Evolutionary conservation across 2,113 vertebrate species (phyloP).

Genomic region (Mastomys natalensis): DNA sequence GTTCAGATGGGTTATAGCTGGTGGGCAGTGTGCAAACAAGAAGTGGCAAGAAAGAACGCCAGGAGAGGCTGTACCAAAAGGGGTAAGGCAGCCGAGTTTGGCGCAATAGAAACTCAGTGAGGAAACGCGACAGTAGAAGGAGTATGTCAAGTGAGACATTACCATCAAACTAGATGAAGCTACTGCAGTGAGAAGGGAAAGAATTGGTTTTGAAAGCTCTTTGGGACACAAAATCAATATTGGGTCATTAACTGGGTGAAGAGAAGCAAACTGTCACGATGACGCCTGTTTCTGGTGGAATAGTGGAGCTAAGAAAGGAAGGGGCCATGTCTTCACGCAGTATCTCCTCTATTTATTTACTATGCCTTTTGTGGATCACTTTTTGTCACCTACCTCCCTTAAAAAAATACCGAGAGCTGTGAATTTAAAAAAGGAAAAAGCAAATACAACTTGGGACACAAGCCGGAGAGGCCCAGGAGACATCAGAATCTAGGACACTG

Average conservation of each 20-base stretch:
- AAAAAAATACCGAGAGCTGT: neutral
- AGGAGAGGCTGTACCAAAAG: neutral
- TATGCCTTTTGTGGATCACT: neutral
- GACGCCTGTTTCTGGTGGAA: neutral
- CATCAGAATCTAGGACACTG: neutral
- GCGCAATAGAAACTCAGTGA: neutral
- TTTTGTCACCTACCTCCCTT: neutral
- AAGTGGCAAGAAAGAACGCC: neutral
- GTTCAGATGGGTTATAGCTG: neutral
- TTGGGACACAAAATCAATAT: neutral
- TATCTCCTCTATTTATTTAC: neutral
- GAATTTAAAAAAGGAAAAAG: neutral
- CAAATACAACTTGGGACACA: neutral
- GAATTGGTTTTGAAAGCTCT: neutral
- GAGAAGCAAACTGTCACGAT: neutral
- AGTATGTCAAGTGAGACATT: neutral
- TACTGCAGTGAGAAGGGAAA: neutral
- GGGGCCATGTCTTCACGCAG: neutral
- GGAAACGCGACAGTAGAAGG: neutral
- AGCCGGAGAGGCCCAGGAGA: neutral
- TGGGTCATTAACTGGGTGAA: neutral
- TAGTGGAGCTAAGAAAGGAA: neutral
- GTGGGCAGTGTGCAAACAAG: neutral
- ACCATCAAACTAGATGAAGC: neutral
- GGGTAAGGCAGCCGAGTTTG: neutral